Evolutionary conservation across 2,888 invertebrate species (phyloP), one percentile per base, ranked within the genome.

Genomic region (Tinea trinotella): DNA sequence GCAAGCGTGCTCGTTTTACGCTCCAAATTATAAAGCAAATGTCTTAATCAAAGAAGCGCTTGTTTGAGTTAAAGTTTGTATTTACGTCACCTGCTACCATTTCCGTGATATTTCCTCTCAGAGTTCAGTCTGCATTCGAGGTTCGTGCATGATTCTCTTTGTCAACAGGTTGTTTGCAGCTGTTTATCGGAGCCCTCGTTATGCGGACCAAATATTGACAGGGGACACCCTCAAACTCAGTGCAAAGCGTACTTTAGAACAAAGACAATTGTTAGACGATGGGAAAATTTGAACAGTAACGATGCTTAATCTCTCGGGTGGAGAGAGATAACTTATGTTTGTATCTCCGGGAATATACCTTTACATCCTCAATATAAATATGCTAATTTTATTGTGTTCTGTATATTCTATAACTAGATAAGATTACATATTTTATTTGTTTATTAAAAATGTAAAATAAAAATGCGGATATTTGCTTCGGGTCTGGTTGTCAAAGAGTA

Each of bases 141-240:
- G 12, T 15, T 24, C 50, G 53, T 40, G 36, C 53, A 12, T 18
- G 52, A 30, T 22, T 34, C 35, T 35, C 40, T 53, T 22, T 53
- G 53, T 53, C 53, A 53, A 53, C 53, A 53, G 53, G 53, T 53
- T 53, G 53, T 53, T 52, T 52, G 52, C 52, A 52, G 53, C 53
- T 53, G 53, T 53, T 53, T 53, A 53, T 53, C 53, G 34, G 52
- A 40, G 36, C 53, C 20, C 36, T 53, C 53, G 53, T 53, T 53
- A 53, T 40, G 53, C 40, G 53, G n/a, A 36, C 58, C 69, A 68
- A 71, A 76, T 74, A 74, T 75, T 76, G 68, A 74, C 75, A 65
- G 58, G 57, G 54, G 57, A 59, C 44, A 55, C 61, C 59, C 66
- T 62, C 13, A 15, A 50, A 50, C 24, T 24, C 19, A 46, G 18